Base-by-base conservation (phyloP, 2,888 invertebrate genomes). In the Phengaris arion region DNA sequence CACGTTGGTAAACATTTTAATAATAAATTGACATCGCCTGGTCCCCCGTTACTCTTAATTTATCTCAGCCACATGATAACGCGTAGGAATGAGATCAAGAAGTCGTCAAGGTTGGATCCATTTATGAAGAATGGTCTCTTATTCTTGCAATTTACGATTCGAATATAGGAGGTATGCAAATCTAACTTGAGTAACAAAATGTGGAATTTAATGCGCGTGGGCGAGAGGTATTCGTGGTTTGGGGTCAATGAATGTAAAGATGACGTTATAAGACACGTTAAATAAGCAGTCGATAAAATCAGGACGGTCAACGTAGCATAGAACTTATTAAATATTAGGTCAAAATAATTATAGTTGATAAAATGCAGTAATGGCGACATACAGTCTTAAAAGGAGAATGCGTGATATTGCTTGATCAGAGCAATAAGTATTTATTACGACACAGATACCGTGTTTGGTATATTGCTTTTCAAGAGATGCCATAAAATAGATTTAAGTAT, bases 41-140 rank as follows among this genome's bases (percentile, higher is more conserved):
- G 72, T 52, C 72, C 72, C 72, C 52, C 48, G 70, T 70, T 72
- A 52, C 72, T 77, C 78, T 91, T 91, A 90, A 82, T 85, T 86
- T 81, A 84, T 82, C 83, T 84, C 84, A 82, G 85, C 85, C 86
- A 87, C 81, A 83, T 85, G 86, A 89, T 87, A 89, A 84, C 82
- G 88, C 88, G 88, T 89, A 91, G 87, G 87, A 85, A 88, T 88
- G 88, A 85, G 88, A 91, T 89, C 90, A 90, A 91, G 90, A 90
- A 86, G 89, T 87, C 85, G 87, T 83, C 92, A 93, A 93, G 93
- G 93, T 85, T 89, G 85, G 87, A 92, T 91, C 89, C 86, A 92
- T 93, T 92, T 90, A 84, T 86, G 86, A 89, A 86, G 84, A 88
- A 87, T 89, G 88, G 89, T 86, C 85, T 84, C 82, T 85, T 84